Evolutionary conservation across 2,797 vertebrate genomes (phyloP).

Genomic region (Falco naumanni): DNA sequence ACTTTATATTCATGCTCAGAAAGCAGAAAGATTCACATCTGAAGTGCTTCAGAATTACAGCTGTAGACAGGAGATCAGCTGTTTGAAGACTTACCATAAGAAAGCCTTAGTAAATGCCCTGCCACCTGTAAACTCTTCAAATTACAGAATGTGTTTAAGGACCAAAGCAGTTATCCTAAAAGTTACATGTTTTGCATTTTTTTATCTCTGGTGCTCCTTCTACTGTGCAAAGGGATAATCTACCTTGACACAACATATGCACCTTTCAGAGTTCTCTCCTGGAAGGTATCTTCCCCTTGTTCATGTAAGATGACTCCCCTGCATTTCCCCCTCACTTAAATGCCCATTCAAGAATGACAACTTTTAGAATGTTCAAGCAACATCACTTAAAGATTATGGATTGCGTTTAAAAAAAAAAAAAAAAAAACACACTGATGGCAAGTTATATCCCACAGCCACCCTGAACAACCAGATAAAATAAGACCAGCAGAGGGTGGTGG

Average conservation of each 20-base stretch:
- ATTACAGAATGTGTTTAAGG: not conserved
- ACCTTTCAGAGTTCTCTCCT: not conserved
- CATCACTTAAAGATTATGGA: not conserved
- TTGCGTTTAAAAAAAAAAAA: not conserved
- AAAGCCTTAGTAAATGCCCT: not conserved
- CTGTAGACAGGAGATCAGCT: not conserved
- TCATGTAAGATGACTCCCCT: not conserved
- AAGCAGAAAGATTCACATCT: not conserved
- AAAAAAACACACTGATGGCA: not conserved
- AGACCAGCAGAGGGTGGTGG: not conserved
- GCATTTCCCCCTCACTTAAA: not conserved
- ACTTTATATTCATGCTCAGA: not conserved
- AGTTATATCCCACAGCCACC: not conserved
- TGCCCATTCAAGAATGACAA: not conserved
- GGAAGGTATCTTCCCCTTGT: not conserved
- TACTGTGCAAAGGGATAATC: not conserved
- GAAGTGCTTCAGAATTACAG: not conserved
- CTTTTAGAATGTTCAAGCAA: not conserved
- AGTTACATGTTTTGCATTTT: not conserved
- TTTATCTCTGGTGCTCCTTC: not conserved
- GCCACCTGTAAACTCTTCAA: not conserved
- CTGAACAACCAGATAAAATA: not conserved
- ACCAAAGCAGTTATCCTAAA: not conserved
- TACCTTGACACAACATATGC: not conserved
- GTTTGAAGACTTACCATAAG: not conserved